phyloP scores from a whole-genome alignment of 1,140 invertebrate genomes.

The Bursaphelenchus mucronatus region DNA sequence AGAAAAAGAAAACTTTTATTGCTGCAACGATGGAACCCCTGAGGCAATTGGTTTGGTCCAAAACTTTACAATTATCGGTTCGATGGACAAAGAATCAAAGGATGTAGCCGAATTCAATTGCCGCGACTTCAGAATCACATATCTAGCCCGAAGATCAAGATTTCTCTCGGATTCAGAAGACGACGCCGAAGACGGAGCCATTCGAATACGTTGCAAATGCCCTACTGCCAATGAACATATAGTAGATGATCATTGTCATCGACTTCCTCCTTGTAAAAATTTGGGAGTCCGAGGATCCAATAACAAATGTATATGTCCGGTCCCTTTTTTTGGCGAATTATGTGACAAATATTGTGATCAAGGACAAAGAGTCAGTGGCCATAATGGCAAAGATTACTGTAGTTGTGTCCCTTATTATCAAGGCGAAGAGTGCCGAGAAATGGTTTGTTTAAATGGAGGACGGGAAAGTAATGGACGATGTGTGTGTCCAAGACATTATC shows the following conservation, averaged over 20 bases:
- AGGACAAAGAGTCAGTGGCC: conserved; percentile 39
- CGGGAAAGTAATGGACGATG: conserved; percentile 47
- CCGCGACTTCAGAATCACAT: conserved; percentile 7
- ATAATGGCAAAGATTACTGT: conserved; percentile 51
- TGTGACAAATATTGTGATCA: conserved; percentile 60
- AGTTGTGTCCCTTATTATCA: conserved; percentile 56
- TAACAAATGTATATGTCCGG: conserved; percentile 46
- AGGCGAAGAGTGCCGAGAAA: conserved; percentile 56
- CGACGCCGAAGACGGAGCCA: neutral
- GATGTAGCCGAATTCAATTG: neutral
- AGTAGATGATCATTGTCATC: conserved; percentile 50
- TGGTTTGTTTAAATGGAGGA: conserved; percentile 58
- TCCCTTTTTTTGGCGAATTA: conserved; percentile 58
- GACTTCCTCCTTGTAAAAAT: conserved; percentile 53
- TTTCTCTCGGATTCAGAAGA: conserved; percentile 5
- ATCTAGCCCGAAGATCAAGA: neutral
- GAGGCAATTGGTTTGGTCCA: too few species aligned
- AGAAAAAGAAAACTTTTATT: too few species aligned
- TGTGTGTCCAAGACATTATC: conserved; percentile 47
- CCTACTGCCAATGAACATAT: conserved; percentile 18
- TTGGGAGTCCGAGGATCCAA: conserved; percentile 48
- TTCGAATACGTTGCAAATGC: conserved; percentile 8
- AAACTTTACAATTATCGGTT: too few species aligned
- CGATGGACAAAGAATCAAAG: too few species aligned
- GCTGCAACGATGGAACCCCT: too few species aligned